Base-by-base conservation (phyloP, 2,888 invertebrate species). In the Drosophila melanocephala region DNA sequence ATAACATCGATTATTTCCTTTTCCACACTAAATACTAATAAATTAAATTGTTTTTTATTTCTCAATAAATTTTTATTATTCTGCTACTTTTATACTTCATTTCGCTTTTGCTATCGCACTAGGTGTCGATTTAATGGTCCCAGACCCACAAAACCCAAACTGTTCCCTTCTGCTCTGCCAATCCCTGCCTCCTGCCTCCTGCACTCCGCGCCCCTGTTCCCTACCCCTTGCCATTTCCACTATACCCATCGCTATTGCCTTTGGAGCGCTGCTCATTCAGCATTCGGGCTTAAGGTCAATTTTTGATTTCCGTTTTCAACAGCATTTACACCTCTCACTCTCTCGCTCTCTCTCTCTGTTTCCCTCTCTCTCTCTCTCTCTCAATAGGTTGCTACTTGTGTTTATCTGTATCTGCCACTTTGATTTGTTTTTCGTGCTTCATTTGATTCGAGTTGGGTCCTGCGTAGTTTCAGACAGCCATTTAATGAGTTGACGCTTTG, bases 11-110 rank as follows among this genome's bases (percentile, higher is more conserved):
- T 90, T 91, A 90, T 84, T 90, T 91, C 83, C 84, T 80, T 82
- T 83, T 30, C 69, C 69, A 82, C 91, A 91, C 92, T 92, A 90
- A 93, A 92, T 91, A 90, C 89, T 90, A 91, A 93, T 93, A 93
- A 93, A 93, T 93, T 91, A 91, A 92, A 92, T 92, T 91, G 91
- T 91, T 91, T 92, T 91, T 91, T 92, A 92, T 92, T 91, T 91
- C 82, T 85, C 88, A 91, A 91, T 92, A 92, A 93, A 92, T 92
- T 92, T 92, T 92, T 93, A 92, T 93, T 92, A 91, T 89, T 83
- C 74, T 88, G 88, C 86, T 84, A 83, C 86, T 87, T 91, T 84
- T 89, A 90, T 89, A 83, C 87, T 85, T 79, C 88, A 79, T 91
- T 89, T 86, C 74, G 75, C 64, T 51, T 66, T 30, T 47, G 71